These are phyloP conservation scores for Podabrus alpinus DNA, from an alignment of 2,888 invertebrate genomes.

Conservation along the genomic window DNA sequence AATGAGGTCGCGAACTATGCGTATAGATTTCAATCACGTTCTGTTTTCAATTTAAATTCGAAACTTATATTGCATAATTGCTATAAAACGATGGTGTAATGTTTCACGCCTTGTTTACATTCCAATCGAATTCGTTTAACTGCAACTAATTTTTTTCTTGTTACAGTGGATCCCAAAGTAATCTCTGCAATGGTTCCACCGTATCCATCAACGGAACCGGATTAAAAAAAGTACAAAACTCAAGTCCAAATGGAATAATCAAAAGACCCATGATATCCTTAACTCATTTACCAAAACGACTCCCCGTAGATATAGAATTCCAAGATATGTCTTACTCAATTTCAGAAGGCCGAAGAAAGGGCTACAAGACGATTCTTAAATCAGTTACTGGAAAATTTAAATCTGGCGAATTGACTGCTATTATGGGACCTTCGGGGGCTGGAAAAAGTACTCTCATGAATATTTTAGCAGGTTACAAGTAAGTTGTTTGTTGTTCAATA, in stretches of 20 bases:
- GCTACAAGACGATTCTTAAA: constrained; percentile 86
- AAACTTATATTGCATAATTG: background rate
- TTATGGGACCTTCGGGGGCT: constrained; percentile 92
- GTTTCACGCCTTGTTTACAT: background rate
- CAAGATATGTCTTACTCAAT: constrained; percentile 86
- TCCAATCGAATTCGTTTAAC: background rate
- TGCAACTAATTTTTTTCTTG: constrained; percentile 24
- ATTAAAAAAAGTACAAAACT: constrained; percentile 73
- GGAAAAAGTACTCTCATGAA: constrained; percentile 85
- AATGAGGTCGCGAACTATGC: background rate
- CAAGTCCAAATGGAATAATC: constrained; percentile 64
- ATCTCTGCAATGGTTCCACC: constrained; percentile 71
- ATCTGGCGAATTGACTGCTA: constrained; percentile 91
- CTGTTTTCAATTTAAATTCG: background rate
- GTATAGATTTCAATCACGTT: background rate
- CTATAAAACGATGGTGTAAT: background rate
- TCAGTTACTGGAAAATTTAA: constrained; percentile 86
- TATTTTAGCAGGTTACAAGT: constrained; percentile 89
- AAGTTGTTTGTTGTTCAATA: constrained; percentile 53
- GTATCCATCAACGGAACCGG: constrained; percentile 51
- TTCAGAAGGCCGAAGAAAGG: constrained; percentile 78
- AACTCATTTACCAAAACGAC: constrained; percentile 82
- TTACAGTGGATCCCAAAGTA: constrained; percentile 74
- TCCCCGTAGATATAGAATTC: constrained; percentile 90
- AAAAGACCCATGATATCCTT: constrained; percentile 77